Evolutionary conservation across 1,140 invertebrate species (phyloP).

Genomic region (Drosophila watanabei): DNA sequence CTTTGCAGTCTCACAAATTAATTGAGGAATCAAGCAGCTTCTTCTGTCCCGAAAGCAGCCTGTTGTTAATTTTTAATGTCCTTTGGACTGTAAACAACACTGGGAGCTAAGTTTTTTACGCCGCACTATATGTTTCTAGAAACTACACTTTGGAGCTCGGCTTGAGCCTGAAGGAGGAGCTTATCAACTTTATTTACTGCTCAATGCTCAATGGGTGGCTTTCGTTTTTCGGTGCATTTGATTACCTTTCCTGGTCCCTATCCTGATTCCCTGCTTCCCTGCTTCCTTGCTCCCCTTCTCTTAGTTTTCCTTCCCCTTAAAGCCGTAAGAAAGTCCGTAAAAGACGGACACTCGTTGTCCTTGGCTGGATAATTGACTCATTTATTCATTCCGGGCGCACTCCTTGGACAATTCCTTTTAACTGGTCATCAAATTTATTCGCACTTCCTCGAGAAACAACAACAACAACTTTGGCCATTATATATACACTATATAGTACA

Average conservation of each 20-base stretch:
- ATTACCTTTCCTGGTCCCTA: constrained; percentile 9
- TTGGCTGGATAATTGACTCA: constrained; percentile 46
- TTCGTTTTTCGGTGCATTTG: constrained; percentile 24
- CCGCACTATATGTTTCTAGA: not conserved
- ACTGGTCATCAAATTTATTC: constrained; percentile 70
- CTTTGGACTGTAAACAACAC: not conserved
- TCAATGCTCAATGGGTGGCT: constrained; percentile 27
- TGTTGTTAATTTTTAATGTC: constrained; percentile 10
- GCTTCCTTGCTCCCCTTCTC: not conserved
- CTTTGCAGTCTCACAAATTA: not conserved
- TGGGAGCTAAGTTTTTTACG: not conserved
- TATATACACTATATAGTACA: not conserved
- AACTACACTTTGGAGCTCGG: not conserved
- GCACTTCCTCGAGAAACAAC: constrained; percentile 24
- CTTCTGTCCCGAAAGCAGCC: not conserved
- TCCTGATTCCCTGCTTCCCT: not conserved
- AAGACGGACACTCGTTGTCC: constrained; percentile 29
- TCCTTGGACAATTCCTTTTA: constrained; percentile 53
- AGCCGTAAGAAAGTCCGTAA: constrained; percentile 30
- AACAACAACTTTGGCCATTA: constrained; percentile 1
- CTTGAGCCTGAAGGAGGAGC: not conserved
- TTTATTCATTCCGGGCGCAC: constrained; percentile 33
- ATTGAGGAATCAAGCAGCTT: not conserved
- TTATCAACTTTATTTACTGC: constrained; percentile 40
- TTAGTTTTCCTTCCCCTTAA: too few species aligned